Percentiles rank a stretch among this genome's conserved stretches.
These are phyloP conservation scores for Rattus rattus DNA, from an alignment of 2,113 vertebrate species.

Conservation along the genomic window DNA sequence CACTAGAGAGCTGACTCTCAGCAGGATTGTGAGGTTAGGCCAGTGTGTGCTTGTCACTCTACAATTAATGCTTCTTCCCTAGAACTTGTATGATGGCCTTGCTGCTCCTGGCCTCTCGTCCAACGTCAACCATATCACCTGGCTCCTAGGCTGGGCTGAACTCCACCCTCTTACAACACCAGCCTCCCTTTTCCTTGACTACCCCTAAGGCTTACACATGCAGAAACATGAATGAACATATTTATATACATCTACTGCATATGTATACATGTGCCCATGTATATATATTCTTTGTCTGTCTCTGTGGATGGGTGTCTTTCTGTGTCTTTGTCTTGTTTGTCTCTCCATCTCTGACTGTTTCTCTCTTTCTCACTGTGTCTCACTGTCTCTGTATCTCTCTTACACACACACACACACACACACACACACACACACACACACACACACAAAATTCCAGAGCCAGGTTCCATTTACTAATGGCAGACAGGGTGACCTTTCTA, in stretches of 20 bases:
- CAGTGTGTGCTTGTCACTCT: neutral
- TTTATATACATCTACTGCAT: neutral
- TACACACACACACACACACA: neutral
- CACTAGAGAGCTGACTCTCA: neutral
- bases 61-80: neutral
- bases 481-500: neutral
- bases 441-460: neutral
- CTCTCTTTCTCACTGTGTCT: neutral
- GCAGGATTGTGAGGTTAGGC: neutral
- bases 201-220: neutral
- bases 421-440: neutral
- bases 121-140: neutral
- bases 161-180: neutral
- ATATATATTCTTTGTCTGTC: neutral
- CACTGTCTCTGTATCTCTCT: neutral
- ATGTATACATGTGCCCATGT: neutral
- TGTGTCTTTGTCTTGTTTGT: neutral
- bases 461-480: neutral
- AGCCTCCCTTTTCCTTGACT: neutral
- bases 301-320: neutral
- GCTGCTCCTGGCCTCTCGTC: neutral
- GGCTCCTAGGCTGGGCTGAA: neutral
- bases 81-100: no score
- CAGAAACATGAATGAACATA: neutral
- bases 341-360: neutral